Percentiles rank a stretch among this genome's conserved stretches.
These are phyloP conservation scores for Tachina fera DNA, from an alignment of 2,888 invertebrate genomes.

Conservation along the genomic window DNA sequence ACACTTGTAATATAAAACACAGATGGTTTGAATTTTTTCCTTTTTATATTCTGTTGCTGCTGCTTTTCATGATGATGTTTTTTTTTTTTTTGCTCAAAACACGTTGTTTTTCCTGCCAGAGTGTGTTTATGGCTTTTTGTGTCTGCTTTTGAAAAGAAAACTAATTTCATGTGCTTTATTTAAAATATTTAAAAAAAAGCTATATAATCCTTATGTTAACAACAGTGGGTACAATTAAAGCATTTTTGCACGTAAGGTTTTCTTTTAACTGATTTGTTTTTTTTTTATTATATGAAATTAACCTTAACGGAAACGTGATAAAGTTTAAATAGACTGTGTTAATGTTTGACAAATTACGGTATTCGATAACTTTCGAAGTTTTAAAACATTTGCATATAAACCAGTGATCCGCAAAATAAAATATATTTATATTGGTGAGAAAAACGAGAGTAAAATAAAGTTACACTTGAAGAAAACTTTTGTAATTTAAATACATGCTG, in stretches of 20 bases:
- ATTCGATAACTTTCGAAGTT: too few species aligned
- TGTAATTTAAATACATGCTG: too few species aligned
- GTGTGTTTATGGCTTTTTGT: slow-evolving; percentile 52
- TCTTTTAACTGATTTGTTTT: not conserved
- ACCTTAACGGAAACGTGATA: too few species aligned
- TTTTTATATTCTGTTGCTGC: not conserved
- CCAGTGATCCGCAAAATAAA: too few species aligned
- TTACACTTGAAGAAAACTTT: too few species aligned
- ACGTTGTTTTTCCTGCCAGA: not conserved
- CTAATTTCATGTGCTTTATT: not conserved
- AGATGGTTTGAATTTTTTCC: not conserved
- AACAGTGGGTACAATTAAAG: not conserved
- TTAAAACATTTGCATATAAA: too few species aligned
- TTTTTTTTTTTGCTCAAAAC: not conserved
- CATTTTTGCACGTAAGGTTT: not conserved
- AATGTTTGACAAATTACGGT: too few species aligned
- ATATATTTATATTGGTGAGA: too few species aligned
- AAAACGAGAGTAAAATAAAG: too few species aligned
- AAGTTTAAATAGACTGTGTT: too few species aligned
- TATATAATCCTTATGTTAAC: slow-evolving; percentile 3
- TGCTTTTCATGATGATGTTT: not conserved
- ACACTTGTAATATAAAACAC: not conserved
- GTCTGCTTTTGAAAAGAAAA: slow-evolving; percentile 7
- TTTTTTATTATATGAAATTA: not conserved
- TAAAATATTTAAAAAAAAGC: not conserved